Evolutionary conservation across 2,797 vertebrate species (phyloP), one percentile per base, ranked within the genome.

Genomic region (Lutjanus campechanus): DNA sequence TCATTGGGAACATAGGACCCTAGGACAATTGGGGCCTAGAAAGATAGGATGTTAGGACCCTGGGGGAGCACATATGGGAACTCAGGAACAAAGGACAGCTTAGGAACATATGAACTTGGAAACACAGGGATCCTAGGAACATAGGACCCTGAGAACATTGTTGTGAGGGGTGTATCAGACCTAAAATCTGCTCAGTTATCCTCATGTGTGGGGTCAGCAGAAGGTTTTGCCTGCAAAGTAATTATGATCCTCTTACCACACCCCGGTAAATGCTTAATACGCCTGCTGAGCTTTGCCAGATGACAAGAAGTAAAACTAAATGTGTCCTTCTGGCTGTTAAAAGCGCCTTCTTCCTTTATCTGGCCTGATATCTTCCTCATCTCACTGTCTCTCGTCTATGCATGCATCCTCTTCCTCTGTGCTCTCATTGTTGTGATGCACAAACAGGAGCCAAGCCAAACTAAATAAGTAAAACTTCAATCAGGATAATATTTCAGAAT

Each of bases 401-500:
- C 49, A 11, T 16, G 9, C 49, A 22, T 79, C 73, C 55, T 61
- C 64, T 36, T 11, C 62, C 1, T 51, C 68, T 58, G 47, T 8
- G 41, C 46, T 63, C 41, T 76, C n/a, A 8, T 0, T 71, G 69
- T 66, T 72, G 49, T 51, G 56, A 71, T 41, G 62, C 85, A 65
- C 51, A 11, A 11, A 40, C 13, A 11, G 29, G 10, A 46, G 22
- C 15, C 43, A 17, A 25, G 36, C 55, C 71, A 63, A 55, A 65
- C 59, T 49, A 67, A 64, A 40, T 1, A 43, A 69, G 63, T 63
- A n/a, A 72, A 54, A 41, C 66, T 54, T 29, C 29, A 36, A 36
- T 36, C 29, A 43, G 65, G 73, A 13, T 83, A 36, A 66, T 56
- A 72, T 85, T 83, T 81, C 82, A 73, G 62, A 54, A 58, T 80